A percentile compares a stretch with the other conserved stretches of the same genome.
Conservation (phyloP, 2,797 vertebrate species). For the Neosilurus hyrtlii region DNA sequence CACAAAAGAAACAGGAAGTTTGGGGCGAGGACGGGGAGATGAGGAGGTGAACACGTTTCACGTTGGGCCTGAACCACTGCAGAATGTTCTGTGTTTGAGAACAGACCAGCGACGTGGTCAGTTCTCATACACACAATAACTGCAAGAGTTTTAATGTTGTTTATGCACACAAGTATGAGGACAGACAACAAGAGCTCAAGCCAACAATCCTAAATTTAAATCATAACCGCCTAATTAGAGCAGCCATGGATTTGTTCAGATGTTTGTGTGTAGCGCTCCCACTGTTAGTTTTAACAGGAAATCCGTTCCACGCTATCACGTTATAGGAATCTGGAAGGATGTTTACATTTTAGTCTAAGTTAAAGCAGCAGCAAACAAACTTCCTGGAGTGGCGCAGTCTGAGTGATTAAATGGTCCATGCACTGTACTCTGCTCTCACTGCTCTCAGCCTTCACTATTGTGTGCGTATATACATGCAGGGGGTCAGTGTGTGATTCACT, state of each 20-base stretch:
- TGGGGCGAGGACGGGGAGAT: constrained; percentile 57
- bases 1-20: constrained; percentile 60
- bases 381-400: background rate
- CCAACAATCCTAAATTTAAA: background rate
- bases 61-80: constrained; percentile 14
- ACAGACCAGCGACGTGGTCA: background rate
- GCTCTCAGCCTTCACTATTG: background rate
- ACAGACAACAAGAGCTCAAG: background rate
- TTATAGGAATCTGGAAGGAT: constrained; percentile 29
- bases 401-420: background rate
- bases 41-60: constrained; percentile 23
- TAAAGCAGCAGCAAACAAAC: background rate
- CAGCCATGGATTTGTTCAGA: background rate
- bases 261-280: background rate
- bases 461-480: background rate
- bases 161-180: background rate
- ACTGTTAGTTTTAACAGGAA: background rate
- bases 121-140: background rate
- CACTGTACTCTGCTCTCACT: no score
- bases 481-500: background rate
- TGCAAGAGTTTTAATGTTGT: no score
- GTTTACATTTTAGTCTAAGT: constrained; percentile 25
- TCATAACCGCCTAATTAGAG: background rate
- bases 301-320: background rate
- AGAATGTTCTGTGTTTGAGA: background rate